Base-by-base conservation (phyloP, 1,140 invertebrate genomes). In the Plodia interpunctella region DNA sequence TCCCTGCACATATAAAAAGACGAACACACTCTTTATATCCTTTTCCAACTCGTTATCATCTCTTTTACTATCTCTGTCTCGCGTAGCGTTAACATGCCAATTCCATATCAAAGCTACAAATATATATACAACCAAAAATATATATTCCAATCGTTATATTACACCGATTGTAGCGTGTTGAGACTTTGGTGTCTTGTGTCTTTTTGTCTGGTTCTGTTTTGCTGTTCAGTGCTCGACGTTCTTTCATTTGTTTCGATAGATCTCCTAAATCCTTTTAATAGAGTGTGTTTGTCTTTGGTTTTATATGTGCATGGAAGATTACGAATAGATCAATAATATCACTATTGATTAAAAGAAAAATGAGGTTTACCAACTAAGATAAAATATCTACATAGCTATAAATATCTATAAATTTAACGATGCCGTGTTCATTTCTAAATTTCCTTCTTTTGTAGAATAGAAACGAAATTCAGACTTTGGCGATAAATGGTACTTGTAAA, bases 291-390 rank as follows among this genome's bases (percentile, higher is more conserved):
- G 88, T 88, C 87, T 84, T 84, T 86, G 73, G 80, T 83, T 76
- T 82, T 84, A 87, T 87, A 90, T 90, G 88, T 90, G 87, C 88
- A 89, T 90, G 87, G 83, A 90, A 84, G 82, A 83, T 78, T 77
- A 84, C 70, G 76, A 74, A 61, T 76, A 75, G 71, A 56, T 66
- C 9, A 38, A 55, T 15, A 50, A 50, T 55, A 28, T 51, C 30
- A 59, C 51, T 17, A 59, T 53, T 53, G 49, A 49, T 1, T 71
- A 77, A 72, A 68, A 68, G 62, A 67, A n/a, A 55, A 65, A 62
- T 52, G 60, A 74, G 63, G 69, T 71, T 78, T 49, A 63, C 59
- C 28, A 44, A 44, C 38, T 44, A 44, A 44, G 13, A 44, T 44
- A 32, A 32, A 32, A 10, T 3, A 32, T 32, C 38, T 44, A 44